Conservation (phyloP, 2,888 invertebrate genomes). For the Osedax frankpressi region DNA sequence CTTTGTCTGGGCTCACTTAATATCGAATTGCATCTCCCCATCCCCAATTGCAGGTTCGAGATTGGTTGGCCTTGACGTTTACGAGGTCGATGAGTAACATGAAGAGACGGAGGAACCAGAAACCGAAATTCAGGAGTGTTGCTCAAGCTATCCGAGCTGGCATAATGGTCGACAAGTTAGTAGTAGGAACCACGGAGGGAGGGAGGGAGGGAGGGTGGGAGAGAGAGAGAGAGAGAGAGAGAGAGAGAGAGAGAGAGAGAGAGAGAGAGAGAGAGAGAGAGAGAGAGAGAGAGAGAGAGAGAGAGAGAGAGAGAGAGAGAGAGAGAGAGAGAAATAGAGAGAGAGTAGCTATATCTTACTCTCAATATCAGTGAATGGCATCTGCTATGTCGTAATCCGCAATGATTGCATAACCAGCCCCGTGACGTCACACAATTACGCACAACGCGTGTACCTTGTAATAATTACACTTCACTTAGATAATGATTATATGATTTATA, state of each 20-base stretch:
- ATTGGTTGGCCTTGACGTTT: constrained; percentile 91
- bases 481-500: too few relatives aligned
- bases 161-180: constrained; percentile 71
- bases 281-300: constrained; percentile 19
- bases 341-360: too few relatives aligned
- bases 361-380: too few relatives aligned
- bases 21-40: too few relatives aligned
- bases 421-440: too few relatives aligned
- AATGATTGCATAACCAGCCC: too few relatives aligned
- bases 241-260: constrained; percentile 20
- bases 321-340: constrained; percentile 10
- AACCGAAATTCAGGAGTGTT: constrained; percentile 73
- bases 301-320: constrained; percentile 18
- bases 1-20: too few relatives aligned
- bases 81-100: constrained; percentile 55
- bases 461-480: too few relatives aligned
- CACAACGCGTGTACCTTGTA: too few relatives aligned
- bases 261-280: constrained; percentile 20
- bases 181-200: constrained; percentile 2
- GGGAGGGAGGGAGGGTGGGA: neutral
- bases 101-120: constrained; percentile 51
- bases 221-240: constrained; percentile 13
- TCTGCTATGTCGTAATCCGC: too few relatives aligned
- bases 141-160: constrained; percentile 94
- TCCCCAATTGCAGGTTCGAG: constrained; percentile 50